A percentile compares a stretch with the other conserved stretches of the same genome.
Evolutionary conservation across 2,888 invertebrate species (phyloP).

Genomic region (Caenorhabditis sp.): DNA sequence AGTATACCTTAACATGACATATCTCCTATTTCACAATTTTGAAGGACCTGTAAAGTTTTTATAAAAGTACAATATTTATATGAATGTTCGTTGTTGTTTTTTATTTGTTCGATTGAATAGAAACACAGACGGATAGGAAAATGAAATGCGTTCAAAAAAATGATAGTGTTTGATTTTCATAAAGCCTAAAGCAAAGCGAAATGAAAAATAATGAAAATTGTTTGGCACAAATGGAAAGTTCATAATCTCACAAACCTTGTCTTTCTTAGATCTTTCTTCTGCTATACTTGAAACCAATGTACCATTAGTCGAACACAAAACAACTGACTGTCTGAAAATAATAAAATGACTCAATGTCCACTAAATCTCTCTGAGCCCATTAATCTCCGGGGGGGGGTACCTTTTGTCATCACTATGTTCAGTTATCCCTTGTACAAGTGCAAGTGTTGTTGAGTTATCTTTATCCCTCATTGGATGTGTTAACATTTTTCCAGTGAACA

Average conservation of each 20-base stretch:
- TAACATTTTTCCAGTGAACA: conserved; percentile 51
- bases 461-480: conserved; percentile 46
- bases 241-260: conserved; percentile 22
- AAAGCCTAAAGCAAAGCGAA: neutral
- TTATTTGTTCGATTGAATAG: neutral
- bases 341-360: neutral
- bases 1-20: conserved; percentile 49
- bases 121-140: conserved; percentile 1
- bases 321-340: conserved; percentile 34
- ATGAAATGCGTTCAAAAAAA: conserved; percentile 5
- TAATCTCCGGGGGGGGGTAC: too few species aligned
- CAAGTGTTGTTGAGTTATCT: conserved; percentile 50
- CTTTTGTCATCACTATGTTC: conserved; percentile 48
- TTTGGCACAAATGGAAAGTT: neutral
- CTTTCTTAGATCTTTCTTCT: conserved; percentile 28
- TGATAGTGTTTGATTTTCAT: neutral
- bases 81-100: neutral
- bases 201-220: neutral
- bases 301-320: conserved; percentile 37
- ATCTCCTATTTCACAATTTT: conserved; percentile 47
- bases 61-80: neutral
- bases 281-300: conserved; percentile 31
- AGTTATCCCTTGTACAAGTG: conserved; percentile 37
- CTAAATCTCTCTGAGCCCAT: too few species aligned
- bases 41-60: conserved; percentile 29